Evolutionary conservation across 2,797 vertebrate species (phyloP), one percentile per base, ranked within the genome.

Genomic region (Heterohyrax brucei): DNA sequence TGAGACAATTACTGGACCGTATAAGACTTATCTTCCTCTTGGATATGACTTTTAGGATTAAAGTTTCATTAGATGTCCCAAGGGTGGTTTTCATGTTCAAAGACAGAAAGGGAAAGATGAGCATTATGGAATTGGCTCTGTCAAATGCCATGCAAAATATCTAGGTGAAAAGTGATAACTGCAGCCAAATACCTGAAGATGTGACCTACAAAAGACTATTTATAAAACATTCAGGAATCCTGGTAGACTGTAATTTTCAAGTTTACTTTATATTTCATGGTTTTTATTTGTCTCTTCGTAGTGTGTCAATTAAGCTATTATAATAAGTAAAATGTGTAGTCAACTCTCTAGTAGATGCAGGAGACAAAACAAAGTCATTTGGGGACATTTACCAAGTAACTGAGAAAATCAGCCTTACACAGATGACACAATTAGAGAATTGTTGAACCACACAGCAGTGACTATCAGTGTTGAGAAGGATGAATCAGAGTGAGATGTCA

Each of bases 1-100:
- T 95, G 50, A 95, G 91, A 95, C 39, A 95, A 96, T 97, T 95
- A 97, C 94, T 93, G 39, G 79, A 56, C 10, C 50, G 96, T 96
- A 93, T 50, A 78, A 56, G 94, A 96, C 33, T 78, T 94, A 86
- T 76, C 53, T 30, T 97, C 50, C 30, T 19, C 86, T 93, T 95
- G 79, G 75, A 62, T 90, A 75, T 92, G 82, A 96, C 53, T 95
- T 95, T 96, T 92, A 84, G 16, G 92, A 95, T 97, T 96, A 83
- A 96, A 64, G 0, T 3, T 94, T 77, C 83, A 87, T 95, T 95
- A 92, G 92, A 81, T 77, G 50, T 94, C 92, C 89, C 82, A 85
- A 87, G 68, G 44, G 79, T 39, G 88, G 48, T 75, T 93, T 92
- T 96, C 79, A 90, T 33, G 19, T 75, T 92, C 33, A 68, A 95